Evolutionary conservation across 2,113 vertebrate species (phyloP).

Genomic region (Zeus faber): DNA sequence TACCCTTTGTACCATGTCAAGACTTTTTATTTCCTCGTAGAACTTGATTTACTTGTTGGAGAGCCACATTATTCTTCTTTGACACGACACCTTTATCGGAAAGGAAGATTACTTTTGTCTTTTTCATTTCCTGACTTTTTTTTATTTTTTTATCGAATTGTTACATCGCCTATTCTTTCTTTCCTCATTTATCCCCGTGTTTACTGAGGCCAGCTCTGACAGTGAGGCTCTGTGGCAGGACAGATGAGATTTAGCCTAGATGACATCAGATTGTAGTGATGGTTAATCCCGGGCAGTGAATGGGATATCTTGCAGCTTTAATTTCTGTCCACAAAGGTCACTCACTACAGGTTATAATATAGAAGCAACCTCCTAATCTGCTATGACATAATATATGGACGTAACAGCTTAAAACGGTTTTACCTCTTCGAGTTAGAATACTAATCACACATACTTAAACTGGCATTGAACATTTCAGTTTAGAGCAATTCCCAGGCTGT

Average conservation of each 20-base stretch:
- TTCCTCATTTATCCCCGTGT: background rate
- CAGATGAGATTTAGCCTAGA: conserved; percentile 51
- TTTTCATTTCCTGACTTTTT: conserved; percentile 16
- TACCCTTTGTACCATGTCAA: no score
- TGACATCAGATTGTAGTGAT: conserved; percentile 53
- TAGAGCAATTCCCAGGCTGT: conserved; percentile 12
- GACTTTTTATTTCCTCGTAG: no score
- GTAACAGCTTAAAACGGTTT: conserved; percentile 40
- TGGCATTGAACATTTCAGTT: conserved; percentile 28
- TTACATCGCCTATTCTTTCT: background rate
- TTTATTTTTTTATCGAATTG: background rate
- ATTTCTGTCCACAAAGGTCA: conserved; percentile 19
- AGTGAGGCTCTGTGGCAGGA: conserved; percentile 20
- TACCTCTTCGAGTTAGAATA: conserved; percentile 9
- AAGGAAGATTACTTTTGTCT: no score
- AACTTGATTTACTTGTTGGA: no score
- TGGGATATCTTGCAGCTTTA: conserved; percentile 22
- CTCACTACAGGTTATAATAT: conserved; percentile 33
- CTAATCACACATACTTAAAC: conserved; percentile 35
- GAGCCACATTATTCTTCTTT: no score
- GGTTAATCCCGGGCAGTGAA: conserved; percentile 59
- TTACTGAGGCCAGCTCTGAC: background rate
- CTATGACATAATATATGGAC: conserved; percentile 54
- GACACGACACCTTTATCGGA: no score
- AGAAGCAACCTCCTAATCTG: conserved; percentile 35